Conservation (phyloP, 2,888 invertebrate species). For the Hetaerina titia region DNA sequence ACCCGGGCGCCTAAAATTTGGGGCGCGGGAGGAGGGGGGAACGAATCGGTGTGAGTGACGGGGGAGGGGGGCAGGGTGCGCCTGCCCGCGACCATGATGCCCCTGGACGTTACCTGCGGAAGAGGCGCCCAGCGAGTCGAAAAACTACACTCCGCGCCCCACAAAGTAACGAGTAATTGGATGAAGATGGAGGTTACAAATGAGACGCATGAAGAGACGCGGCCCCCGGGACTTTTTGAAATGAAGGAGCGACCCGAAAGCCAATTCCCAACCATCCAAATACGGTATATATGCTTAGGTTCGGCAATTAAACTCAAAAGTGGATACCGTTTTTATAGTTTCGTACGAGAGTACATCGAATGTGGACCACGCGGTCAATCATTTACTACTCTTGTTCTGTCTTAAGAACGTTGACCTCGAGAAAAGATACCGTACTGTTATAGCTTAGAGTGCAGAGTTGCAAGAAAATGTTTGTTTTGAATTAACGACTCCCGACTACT, state of each 20-base stretch:
- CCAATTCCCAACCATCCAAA: neutral
- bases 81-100: no score
- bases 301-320: neutral
- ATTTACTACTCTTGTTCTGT: neutral
- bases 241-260: neutral
- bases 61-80: neutral
- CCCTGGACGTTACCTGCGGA: neutral
- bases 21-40: neutral
- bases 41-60: neutral
- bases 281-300: neutral
- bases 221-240: neutral
- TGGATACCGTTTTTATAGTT: neutral
- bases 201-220: neutral
- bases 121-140: neutral
- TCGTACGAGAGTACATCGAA: neutral
- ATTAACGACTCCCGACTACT: no score
- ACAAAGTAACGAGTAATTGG: neutral
- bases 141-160: neutral
- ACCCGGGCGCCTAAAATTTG: neutral
- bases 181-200: constrained; percentile 27
- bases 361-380: neutral
- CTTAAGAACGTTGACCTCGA: no score
- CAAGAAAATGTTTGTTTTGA: no score
- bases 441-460: no score
- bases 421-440: no score